Conservation (phyloP, 2,113 vertebrate species). For the Todiramphus chloris region DNA sequence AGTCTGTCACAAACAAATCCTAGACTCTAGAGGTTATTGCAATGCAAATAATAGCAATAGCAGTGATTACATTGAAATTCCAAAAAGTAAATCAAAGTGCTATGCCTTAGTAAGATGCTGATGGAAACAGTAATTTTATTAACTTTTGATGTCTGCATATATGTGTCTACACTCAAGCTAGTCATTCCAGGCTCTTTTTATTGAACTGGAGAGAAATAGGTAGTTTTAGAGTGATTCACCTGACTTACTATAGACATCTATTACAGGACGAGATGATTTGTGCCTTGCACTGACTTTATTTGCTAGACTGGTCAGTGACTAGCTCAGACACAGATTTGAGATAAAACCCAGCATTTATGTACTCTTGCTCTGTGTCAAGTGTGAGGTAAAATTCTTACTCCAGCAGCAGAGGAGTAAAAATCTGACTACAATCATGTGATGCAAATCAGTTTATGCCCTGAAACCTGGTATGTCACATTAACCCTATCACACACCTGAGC, state of each 20-base stretch:
- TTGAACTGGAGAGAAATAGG: not conserved
- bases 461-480: not conserved
- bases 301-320: not conserved
- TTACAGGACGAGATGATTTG: not conserved
- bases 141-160: not conserved
- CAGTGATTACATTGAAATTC: not conserved
- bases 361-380: not conserved
- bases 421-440: not conserved
- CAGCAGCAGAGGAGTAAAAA: not conserved
- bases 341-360: not conserved
- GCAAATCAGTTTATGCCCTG: not conserved
- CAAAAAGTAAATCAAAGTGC: not conserved
- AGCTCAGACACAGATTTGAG: not conserved
- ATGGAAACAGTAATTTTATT: not conserved
- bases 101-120: not conserved
- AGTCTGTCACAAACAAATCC: not conserved
- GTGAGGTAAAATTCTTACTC: not conserved
- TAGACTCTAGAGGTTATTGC: not conserved
- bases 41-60: not conserved
- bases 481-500: not conserved
- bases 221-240: not conserved
- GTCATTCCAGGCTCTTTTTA: not conserved
- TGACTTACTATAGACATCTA: not conserved
- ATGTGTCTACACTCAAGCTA: not conserved
- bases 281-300: not conserved